Evolutionary conservation across 2,113 vertebrate genomes (phyloP), one percentile per base, ranked within the genome.

Genomic region (Dromas ardeola): DNA sequence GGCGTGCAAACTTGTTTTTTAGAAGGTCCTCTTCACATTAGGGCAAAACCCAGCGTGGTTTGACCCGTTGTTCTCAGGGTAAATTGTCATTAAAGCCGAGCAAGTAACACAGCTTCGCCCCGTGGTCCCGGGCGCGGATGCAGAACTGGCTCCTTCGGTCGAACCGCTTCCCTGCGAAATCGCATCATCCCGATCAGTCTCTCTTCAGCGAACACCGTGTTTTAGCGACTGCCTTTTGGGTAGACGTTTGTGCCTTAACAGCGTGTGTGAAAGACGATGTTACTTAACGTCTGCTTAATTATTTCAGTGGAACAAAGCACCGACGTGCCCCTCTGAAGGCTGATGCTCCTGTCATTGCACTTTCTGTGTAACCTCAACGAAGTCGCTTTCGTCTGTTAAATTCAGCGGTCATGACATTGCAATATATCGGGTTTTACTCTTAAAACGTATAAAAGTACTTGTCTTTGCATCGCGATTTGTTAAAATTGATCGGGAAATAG

Each of bases 31-130:
- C 58, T 81, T n/a, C 13, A 9, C 6, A 5, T 0, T 0, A 29
- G 17, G 5, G 3, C 1, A 21, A 42, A 84, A 25, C 26, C 15
- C 5, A 5, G 26, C 10, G 32, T 1, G 7, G 1, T 58, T 92
- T 42, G 29, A 43, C 6, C 0, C 0, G 2, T 6, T 43, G 6
- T 4, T 56, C 7, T 53, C 20, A 1, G 18, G 16, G n/a, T 34
- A 95, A 88, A 74, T 18, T 3, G 40, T 1, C 5, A 10, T 26
- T 71, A 62, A 94, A 86, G 5, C 13, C 11, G 36, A 55, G 19
- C 47, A 97, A 97, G 86, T 98, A 98, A 92, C 96, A 97, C 97
- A 98, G 74, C 43, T 73, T 76, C 6, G 1, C 18, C 15, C 19
- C 32, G 3, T 0, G 9, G 17, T 50, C 7, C 25, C 32, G 15